These are phyloP conservation scores for Hecatera dysodea DNA, from an alignment of 2,888 invertebrate genomes.

Conservation along the genomic window DNA sequence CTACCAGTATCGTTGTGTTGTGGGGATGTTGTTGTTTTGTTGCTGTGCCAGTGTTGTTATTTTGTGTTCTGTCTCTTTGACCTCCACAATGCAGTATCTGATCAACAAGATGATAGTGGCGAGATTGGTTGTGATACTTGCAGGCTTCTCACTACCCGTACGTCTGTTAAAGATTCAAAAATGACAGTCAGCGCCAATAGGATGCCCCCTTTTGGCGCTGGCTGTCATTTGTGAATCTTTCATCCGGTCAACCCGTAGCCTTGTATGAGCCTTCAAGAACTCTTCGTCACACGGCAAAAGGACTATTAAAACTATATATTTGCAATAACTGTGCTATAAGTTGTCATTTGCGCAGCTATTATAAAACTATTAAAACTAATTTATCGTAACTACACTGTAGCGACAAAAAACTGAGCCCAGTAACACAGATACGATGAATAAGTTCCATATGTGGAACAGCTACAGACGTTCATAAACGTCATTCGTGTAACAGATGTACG, in stretches of 20 bases:
- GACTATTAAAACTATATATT: not conserved
- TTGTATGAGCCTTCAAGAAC: too few relatives aligned
- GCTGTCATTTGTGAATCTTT: too few relatives aligned
- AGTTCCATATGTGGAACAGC: conserved; percentile 12
- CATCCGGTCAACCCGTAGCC: too few relatives aligned
- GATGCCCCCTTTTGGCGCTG: too few relatives aligned
- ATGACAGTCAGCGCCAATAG: not conserved
- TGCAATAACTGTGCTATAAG: not conserved
- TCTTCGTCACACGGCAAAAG: not conserved
- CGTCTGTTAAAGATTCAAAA: not conserved
- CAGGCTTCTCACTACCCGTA: not conserved
- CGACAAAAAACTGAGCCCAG: conserved; percentile 11
- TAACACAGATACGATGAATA: conserved; percentile 10
- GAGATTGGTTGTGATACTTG: not conserved
- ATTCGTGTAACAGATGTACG: conserved; percentile 53
- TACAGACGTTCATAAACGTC: conserved; percentile 45
- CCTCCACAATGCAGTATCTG: too few relatives aligned
- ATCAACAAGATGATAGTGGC: too few relatives aligned
- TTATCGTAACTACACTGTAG: not conserved
- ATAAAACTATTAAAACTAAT: conserved; percentile 13
- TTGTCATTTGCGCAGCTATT: not conserved
- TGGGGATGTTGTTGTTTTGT: too few relatives aligned
- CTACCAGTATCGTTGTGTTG: too few relatives aligned
- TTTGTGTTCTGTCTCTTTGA: too few relatives aligned
- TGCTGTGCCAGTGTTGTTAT: too few relatives aligned